A percentile compares a stretch with the other conserved stretches of the same genome.
Conservation (phyloP, 2,888 invertebrate species). For the Nysson spinosus region DNA sequence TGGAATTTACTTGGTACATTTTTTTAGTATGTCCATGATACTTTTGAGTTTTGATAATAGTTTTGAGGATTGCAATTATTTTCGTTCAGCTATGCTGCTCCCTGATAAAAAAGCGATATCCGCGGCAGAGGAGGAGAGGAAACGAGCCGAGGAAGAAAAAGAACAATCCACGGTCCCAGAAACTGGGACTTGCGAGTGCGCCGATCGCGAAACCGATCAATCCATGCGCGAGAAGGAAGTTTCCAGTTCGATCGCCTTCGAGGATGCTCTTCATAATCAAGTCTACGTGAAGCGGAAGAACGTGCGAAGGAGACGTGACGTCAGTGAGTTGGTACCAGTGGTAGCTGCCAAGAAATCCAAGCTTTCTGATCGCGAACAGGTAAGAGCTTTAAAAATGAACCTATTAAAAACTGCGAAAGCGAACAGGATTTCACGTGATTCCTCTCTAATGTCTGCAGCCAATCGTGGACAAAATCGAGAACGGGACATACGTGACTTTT, state of each 20-base stretch:
- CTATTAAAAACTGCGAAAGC: no score
- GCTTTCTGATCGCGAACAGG: conserved; percentile 40
- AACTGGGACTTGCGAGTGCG: conserved; percentile 75
- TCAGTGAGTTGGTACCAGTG: conserved; percentile 31
- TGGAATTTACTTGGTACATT: no score
- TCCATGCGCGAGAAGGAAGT: conserved; percentile 81
- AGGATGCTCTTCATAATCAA: conserved; percentile 88
- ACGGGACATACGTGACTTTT: conserved; percentile 56
- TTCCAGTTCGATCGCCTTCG: conserved; percentile 84
- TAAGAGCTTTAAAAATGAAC: no score
- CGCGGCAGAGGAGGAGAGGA: conserved; percentile 68
- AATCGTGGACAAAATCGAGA: conserved; percentile 9
- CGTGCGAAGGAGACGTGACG: conserved; percentile 60
- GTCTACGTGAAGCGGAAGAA: conserved; percentile 81
- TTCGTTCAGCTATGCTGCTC: conserved; percentile 66
- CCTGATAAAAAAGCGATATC: conserved; percentile 69
- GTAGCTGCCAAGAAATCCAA: conserved; percentile 5
- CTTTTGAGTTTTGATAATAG: no score
- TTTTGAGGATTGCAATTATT: not conserved
- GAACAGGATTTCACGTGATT: not conserved
- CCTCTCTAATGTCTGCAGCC: conserved; percentile 5
- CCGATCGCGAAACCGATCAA: conserved; percentile 75
- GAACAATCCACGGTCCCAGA: conserved; percentile 53
- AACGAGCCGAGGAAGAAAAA: conserved; percentile 64
- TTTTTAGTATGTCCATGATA: no score